Conservation (phyloP, 1,140 invertebrate genomes). For the Neoseiulus cucumeris region DNA sequence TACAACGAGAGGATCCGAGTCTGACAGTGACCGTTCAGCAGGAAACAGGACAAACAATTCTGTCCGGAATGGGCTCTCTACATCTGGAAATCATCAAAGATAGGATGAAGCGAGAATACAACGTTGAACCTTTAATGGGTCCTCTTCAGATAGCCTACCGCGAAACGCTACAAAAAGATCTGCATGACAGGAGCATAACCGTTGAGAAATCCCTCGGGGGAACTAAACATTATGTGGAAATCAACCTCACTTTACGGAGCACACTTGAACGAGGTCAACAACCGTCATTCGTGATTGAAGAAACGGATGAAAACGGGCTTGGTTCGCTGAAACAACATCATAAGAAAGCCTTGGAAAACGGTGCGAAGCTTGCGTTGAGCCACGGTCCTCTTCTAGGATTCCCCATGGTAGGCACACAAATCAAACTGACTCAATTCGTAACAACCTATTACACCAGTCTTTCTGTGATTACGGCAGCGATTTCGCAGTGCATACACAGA, state of each 20-base stretch:
- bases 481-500: conserved; percentile 52
- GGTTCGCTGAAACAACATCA: conserved; percentile 24
- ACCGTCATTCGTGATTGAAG: conserved; percentile 32
- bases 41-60: conserved; percentile 62
- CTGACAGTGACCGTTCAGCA: conserved; percentile 47
- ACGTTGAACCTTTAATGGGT: conserved; percentile 77
- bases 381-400: conserved; percentile 32
- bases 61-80: conserved; percentile 76
- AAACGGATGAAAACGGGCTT: conserved; percentile 28
- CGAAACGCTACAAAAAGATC: conserved; percentile 41
- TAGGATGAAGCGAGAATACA: conserved; percentile 63
- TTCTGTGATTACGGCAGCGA: conserved; percentile 50
- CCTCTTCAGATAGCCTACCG: conserved; percentile 81
- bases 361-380: conserved; percentile 29
- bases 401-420: conserved; percentile 46
- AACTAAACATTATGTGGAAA: conserved; percentile 19
- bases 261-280: conserved; percentile 15
- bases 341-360: conserved; percentile 32
- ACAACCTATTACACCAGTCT: conserved; percentile 46
- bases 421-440: conserved; percentile 53
- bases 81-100: conserved; percentile 87
- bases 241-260: conserved; percentile 18
- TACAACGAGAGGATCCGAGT: conserved; percentile 84
- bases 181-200: conserved; percentile 32
- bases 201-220: conserved; percentile 41